These are phyloP conservation scores for Torymus aiolomorphi DNA, from an alignment of 2,888 invertebrate genomes.

Conservation along the genomic window DNA sequence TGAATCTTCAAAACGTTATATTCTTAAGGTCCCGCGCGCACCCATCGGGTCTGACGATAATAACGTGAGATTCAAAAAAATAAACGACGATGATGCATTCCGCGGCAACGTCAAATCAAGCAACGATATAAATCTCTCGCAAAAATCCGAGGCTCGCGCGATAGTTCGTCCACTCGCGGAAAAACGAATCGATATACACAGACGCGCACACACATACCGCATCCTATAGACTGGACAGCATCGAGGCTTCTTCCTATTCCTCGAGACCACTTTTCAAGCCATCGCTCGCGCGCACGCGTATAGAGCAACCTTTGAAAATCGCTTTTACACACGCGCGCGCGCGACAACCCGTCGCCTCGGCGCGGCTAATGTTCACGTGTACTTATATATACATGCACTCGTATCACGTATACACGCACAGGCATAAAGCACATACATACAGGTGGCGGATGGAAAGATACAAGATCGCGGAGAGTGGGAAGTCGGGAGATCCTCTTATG, in stretches of 20 bases:
- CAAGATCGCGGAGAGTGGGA: not conserved
- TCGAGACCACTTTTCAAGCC: not conserved
- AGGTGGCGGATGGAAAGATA: not conserved
- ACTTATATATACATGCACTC: not conserved
- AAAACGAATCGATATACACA: no score
- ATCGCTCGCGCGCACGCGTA: not conserved
- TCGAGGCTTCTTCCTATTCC: no score
- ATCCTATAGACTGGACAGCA: no score
- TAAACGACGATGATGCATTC: not conserved
- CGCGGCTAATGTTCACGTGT: constrained; percentile 9
- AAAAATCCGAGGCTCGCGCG: not conserved
- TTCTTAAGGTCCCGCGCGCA: no score
- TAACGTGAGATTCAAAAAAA: no score
- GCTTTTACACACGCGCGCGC: not conserved
- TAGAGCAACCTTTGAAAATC: constrained; percentile 15
- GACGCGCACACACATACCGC: no score
- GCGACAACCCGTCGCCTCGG: constrained; percentile 2
- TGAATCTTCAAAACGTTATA: no score
- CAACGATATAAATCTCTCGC: constrained; percentile 12
- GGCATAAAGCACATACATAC: no score
- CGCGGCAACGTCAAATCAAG: constrained; percentile 11
- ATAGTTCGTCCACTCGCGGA: no score
- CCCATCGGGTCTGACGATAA: no score
- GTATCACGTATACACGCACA: not conserved
- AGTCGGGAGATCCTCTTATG: constrained; percentile 37